These are phyloP conservation scores for Coregonus ussuriensis DNA, from an alignment of 2,797 vertebrate genomes.

Conservation along the genomic window DNA sequence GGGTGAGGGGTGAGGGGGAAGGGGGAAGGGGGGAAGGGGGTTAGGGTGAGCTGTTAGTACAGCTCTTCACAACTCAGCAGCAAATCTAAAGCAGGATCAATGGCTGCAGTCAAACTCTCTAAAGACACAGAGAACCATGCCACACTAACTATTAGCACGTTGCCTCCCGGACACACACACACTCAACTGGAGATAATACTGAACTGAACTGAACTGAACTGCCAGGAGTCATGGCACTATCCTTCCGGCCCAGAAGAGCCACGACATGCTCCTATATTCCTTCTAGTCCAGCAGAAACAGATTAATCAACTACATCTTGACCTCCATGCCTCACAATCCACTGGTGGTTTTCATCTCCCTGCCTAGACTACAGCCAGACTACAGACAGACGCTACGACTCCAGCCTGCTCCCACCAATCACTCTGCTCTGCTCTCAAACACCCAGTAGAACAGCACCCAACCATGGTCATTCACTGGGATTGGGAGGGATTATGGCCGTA, in stretches of 20 bases:
- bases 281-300: constrained; percentile 27
- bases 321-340: constrained; percentile 53
- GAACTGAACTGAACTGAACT: constrained; percentile 23
- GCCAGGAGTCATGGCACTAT: background rate
- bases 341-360: constrained; percentile 32
- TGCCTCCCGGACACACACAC: constrained; percentile 57
- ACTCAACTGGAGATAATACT: constrained; percentile 58
- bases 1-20: constrained; percentile 34
- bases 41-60: constrained; percentile 50
- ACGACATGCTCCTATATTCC: constrained; percentile 33
- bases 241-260: background rate
- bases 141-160: constrained; percentile 60
- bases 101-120: constrained; percentile 56
- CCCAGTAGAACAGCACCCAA: constrained; percentile 53
- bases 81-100: constrained; percentile 74
- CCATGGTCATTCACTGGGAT: constrained; percentile 68
- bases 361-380: constrained; percentile 41
- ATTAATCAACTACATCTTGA: constrained; percentile 59
- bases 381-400: constrained; percentile 62
- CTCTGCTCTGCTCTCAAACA: constrained; percentile 58
- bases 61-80: constrained; percentile 67
- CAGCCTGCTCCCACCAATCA: constrained; percentile 72
- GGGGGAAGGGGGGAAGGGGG: constrained; percentile 16
- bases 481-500: constrained; percentile 78
- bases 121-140: constrained; percentile 50